phyloP scores from a whole-genome alignment of 2,113 vertebrate genomes.

The Scortum barcoo region DNA sequence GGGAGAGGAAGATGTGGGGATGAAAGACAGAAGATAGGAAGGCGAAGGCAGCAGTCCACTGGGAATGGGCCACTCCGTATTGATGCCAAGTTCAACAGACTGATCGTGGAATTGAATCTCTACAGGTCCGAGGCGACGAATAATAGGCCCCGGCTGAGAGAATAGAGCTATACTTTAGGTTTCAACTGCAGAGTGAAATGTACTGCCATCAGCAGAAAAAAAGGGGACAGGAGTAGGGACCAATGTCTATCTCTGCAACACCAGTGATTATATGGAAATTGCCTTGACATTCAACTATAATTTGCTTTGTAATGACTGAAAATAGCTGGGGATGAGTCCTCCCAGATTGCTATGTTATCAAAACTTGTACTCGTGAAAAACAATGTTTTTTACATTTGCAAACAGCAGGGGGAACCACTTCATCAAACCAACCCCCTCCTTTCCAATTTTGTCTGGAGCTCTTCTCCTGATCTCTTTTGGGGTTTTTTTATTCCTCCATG shows the following conservation, averaged over 20 bases:
- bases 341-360: slow-evolving; percentile 70
- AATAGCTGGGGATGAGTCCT: slow-evolving; percentile 68
- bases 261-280: slow-evolving; percentile 77
- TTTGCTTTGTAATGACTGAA: slow-evolving; percentile 78
- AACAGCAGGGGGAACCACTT: slow-evolving; percentile 56
- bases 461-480: slow-evolving; percentile 10
- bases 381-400: slow-evolving; percentile 65
- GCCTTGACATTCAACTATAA: slow-evolving; percentile 74
- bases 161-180: slow-evolving; percentile 65
- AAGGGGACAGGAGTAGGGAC: slow-evolving; percentile 47
- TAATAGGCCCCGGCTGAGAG: slow-evolving; percentile 68
- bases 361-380: slow-evolving; percentile 65
- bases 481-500: neutral
- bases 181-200: slow-evolving; percentile 67
- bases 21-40: slow-evolving; percentile 41
- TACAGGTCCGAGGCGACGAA: slow-evolving; percentile 54
- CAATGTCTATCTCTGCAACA: slow-evolving; percentile 62
- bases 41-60: slow-evolving; percentile 46
- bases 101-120: slow-evolving; percentile 75
- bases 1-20: slow-evolving; percentile 32
- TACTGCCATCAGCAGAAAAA: slow-evolving; percentile 71
- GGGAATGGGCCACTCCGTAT: slow-evolving; percentile 64
- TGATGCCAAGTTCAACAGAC: slow-evolving; percentile 72
- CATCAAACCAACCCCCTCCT: slow-evolving; percentile 14
- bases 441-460: slow-evolving; percentile 22